Percentiles rank a stretch among this genome's conserved stretches.
Evolutionary conservation across 2,888 invertebrate species (phyloP).

Genomic region (Campoletis raptor): DNA sequence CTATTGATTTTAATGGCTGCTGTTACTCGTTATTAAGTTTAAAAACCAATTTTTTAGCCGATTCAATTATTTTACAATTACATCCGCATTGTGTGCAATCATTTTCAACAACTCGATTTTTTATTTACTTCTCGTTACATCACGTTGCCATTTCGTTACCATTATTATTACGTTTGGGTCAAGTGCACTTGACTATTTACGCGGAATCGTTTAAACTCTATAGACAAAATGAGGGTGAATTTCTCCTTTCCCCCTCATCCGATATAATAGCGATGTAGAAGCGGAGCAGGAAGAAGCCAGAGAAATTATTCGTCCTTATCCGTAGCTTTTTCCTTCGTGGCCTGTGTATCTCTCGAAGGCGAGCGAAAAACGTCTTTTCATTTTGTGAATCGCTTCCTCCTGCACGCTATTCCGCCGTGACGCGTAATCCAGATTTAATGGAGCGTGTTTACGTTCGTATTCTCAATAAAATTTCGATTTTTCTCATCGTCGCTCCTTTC

Average conservation of each 20-base stretch:
- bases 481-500: conserved; percentile 46
- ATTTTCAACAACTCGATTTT: not conserved
- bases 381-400: conserved; percentile 28
- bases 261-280: not conserved
- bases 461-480: conserved; percentile 72
- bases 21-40: not conserved
- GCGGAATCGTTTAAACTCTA: not conserved
- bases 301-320: not conserved
- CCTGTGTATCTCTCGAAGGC: conserved; percentile 22
- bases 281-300: conserved; percentile 4
- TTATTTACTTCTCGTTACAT: not conserved
- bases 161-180: not conserved
- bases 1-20: not conserved
- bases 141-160: not conserved
- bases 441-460: conserved; percentile 65
- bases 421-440: conserved; percentile 73
- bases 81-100: not conserved
- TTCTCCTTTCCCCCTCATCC: not conserved
- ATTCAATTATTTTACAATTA: not conserved
- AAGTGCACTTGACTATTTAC: not conserved
- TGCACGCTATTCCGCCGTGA: conserved; percentile 49
- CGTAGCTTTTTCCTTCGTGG: not conserved
- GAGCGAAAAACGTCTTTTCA: conserved; percentile 46
- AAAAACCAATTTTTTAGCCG: not conserved
- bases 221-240: not conserved